These are phyloP conservation scores for Aegotheles bennettii DNA, from an alignment of 2,113 vertebrate genomes.

Conservation along the genomic window DNA sequence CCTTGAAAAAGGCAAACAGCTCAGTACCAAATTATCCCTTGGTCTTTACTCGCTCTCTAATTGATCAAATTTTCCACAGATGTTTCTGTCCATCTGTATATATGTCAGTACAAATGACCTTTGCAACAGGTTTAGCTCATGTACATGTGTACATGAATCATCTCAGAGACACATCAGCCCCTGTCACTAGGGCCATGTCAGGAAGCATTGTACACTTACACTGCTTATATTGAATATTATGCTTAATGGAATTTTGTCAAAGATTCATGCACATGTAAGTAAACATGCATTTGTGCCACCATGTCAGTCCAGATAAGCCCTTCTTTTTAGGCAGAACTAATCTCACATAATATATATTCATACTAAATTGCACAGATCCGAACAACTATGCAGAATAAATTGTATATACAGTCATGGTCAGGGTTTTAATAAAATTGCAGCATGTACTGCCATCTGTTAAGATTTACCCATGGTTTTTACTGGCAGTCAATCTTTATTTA, in stretches of 20 bases:
- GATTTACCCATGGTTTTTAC: neutral
- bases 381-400: neutral
- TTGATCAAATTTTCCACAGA: neutral
- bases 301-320: neutral
- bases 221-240: neutral
- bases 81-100: neutral
- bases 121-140: neutral
- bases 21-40: neutral
- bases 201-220: neutral
- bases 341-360: neutral
- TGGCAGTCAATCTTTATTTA: neutral
- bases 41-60: neutral
- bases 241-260: neutral
- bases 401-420: neutral
- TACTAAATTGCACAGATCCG: neutral
- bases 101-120: neutral
- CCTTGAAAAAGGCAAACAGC: neutral
- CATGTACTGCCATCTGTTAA: constrained; percentile 18
- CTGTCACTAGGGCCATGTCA: neutral
- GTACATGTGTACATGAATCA: neutral
- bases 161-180: neutral
- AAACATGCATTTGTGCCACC: neutral
- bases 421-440: neutral
- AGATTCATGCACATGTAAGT: neutral
- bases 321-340: neutral